Conservation (phyloP, 2,888 invertebrate genomes). For the Dioctria linearis region DNA sequence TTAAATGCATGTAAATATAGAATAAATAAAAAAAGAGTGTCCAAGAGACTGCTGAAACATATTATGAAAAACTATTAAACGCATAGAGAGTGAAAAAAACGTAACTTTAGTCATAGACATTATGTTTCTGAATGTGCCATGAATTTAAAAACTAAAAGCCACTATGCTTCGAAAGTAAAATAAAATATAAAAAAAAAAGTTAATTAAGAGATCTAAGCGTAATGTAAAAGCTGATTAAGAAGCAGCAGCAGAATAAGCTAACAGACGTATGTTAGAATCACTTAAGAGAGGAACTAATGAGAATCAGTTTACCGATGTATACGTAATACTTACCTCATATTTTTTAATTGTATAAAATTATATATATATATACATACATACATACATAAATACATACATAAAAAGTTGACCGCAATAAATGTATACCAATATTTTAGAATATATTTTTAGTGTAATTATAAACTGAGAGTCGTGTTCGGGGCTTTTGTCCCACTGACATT, state of each 20-base stretch:
- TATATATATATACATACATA: constrained; percentile 43
- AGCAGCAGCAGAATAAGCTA: constrained; percentile 19
- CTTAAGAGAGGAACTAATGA: constrained; percentile 14
- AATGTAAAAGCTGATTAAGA: constrained; percentile 14
- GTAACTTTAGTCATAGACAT: constrained; percentile 37
- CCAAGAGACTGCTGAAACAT: constrained; percentile 50
- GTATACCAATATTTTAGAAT: constrained; percentile 58
- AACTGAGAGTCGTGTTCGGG: constrained; percentile 39
- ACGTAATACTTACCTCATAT: constrained; percentile 61
- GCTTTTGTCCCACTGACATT: constrained; percentile 38
- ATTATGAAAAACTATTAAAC: constrained; percentile 27
- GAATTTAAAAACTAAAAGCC: constrained; percentile 29
- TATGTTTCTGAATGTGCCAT: constrained; percentile 60
- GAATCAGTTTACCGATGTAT: constrained; percentile 60
- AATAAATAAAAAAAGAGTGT: constrained; percentile 19
- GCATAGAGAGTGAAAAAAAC: background rate
- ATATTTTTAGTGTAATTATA: constrained; percentile 48
- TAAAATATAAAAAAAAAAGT: constrained; percentile 12
- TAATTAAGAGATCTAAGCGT: background rate
- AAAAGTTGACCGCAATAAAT: constrained; percentile 50
- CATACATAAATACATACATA: background rate
- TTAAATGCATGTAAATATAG: constrained; percentile 25
- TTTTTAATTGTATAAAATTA: constrained; percentile 55
- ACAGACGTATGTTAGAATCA: constrained; percentile 21
- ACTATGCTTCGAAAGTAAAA: constrained; percentile 41